A percentile compares a stretch with the other conserved stretches of the same genome.
Evolutionary conservation across 2,113 vertebrate genomes (phyloP).

Genomic region (Speoplatyrhinus poulsoni): DNA sequence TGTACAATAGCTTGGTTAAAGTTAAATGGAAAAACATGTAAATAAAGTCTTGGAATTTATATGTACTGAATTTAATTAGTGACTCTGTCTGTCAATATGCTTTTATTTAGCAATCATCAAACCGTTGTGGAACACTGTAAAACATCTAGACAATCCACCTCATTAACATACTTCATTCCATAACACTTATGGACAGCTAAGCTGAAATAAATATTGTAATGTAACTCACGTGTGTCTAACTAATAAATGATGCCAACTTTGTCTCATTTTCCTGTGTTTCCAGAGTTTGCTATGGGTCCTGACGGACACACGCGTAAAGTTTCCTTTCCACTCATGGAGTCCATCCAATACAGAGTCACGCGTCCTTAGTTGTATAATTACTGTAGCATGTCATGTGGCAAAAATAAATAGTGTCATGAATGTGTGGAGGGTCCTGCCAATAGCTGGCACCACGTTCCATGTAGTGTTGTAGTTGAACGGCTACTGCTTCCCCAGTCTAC

Average conservation of each 20-base stretch:
- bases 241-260: slow-evolving; percentile 23
- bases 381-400: neutral
- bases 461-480: slow-evolving; percentile 57
- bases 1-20: too few relatives aligned
- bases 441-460: slow-evolving; percentile 5
- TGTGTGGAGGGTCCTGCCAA: neutral
- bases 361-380: slow-evolving; percentile 11
- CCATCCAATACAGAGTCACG: slow-evolving; percentile 19
- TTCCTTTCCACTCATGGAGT: slow-evolving; percentile 21
- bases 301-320: slow-evolving; percentile 12
- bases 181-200: neutral
- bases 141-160: neutral
- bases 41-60: neutral
- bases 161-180: neutral
- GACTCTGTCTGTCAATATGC: neutral
- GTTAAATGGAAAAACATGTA: neutral
- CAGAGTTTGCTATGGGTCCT: slow-evolving; percentile 2
- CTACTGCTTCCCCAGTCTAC: slow-evolving; percentile 42
- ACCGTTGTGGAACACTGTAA: neutral
- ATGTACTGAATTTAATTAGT: too few relatives aligned
- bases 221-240: slow-evolving; percentile 51
- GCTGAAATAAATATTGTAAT: neutral
- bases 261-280: slow-evolving; percentile 32
- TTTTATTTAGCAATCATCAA: neutral
- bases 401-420: neutral